Conservation (phyloP, 2,888 invertebrate species). For the Ariolimax columbianus region DNA sequence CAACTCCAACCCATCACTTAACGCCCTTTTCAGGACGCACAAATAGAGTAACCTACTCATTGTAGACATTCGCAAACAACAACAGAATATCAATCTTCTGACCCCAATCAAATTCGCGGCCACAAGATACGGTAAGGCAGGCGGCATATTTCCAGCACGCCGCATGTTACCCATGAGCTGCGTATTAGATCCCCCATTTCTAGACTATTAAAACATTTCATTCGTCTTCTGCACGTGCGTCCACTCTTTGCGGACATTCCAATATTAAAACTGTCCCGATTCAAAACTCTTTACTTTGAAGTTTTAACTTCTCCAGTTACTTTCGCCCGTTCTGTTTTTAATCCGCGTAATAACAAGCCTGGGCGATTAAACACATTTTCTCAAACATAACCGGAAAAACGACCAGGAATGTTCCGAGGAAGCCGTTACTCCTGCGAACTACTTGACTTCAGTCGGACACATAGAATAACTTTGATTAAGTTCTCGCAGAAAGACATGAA, state of each 20-base stretch:
- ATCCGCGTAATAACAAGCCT: background rate
- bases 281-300: background rate
- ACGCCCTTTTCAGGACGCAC: too few relatives aligned
- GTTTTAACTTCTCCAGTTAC: background rate
- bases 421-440: background rate
- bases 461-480: background rate
- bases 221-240: background rate
- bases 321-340: background rate
- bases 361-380: background rate
- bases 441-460: background rate
- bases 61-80: too few relatives aligned
- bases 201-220: too few relatives aligned
- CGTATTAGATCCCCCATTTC: too few relatives aligned
- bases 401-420: background rate
- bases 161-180: too few relatives aligned
- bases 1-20: too few relatives aligned
- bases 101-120: too few relatives aligned
- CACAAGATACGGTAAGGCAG: too few relatives aligned
- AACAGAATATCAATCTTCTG: too few relatives aligned
- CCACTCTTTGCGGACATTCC: background rate
- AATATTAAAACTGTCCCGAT: background rate
- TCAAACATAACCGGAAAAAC: background rate
- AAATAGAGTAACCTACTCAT: too few relatives aligned
- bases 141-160: too few relatives aligned
- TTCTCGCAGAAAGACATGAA: background rate